Conservation (phyloP, 2,113 vertebrate genomes). For the Macrotus californicus region DNA sequence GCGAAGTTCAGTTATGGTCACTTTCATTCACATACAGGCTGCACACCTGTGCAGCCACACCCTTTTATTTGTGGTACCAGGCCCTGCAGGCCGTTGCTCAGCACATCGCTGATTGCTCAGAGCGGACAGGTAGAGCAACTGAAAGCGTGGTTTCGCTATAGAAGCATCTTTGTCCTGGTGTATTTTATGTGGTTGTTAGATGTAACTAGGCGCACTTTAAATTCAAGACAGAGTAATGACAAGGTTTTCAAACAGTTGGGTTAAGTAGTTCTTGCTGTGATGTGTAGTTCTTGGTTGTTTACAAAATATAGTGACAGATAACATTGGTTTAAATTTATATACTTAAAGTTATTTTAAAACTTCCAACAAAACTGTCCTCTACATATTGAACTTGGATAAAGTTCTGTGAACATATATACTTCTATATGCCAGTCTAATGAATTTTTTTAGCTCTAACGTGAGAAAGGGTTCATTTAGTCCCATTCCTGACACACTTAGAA, state of each 20-base stretch:
- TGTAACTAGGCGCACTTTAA: not conserved
- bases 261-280: slow-evolving; percentile 19
- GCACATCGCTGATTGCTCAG: not conserved
- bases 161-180: not conserved
- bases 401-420: not conserved
- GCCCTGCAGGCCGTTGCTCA: not conserved
- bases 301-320: not conserved
- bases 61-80: not conserved
- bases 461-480: not conserved
- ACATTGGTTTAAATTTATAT: not conserved
- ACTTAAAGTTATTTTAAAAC: not conserved
- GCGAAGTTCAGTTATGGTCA: not conserved
- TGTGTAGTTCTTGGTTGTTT: not conserved
- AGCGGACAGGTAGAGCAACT: not conserved
- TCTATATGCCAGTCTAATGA: not conserved
- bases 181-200: not conserved
- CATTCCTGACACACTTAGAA: not conserved
- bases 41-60: not conserved
- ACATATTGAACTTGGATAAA: not conserved
- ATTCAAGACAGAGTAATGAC: not conserved
- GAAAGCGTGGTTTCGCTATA: not conserved
- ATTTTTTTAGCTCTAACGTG: not conserved
- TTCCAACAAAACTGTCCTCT: not conserved
- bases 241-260: not conserved
- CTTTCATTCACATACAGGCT: not conserved